A percentile compares a stretch with the other conserved stretches of the same genome.
These are phyloP conservation scores for Drosophila athabasca DNA, from an alignment of 1,140 invertebrate species.

Conservation along the genomic window DNA sequence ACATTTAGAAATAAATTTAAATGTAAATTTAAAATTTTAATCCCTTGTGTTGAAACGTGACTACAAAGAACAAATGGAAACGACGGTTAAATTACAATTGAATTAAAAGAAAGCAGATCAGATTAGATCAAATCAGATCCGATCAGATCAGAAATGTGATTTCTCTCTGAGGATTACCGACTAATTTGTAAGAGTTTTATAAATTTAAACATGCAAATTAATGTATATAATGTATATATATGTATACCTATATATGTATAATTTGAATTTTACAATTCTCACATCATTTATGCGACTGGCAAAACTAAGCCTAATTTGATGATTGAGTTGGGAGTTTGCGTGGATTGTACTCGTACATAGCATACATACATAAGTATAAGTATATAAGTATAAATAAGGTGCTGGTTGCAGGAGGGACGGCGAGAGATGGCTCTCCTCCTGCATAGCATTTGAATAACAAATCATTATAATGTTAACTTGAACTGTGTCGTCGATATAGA, in stretches of 20 bases:
- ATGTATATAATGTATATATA: constrained; percentile 22
- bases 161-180: constrained; percentile 33
- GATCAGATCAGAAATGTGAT: constrained; percentile 1
- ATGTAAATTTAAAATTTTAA: constrained; percentile 72
- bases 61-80: constrained; percentile 36
- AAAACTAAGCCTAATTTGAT: constrained; percentile 52
- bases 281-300: constrained; percentile 52
- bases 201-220: constrained; percentile 30
- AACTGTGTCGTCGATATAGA: constrained; percentile 78
- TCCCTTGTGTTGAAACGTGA: constrained; percentile 76
- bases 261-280: constrained; percentile 72
- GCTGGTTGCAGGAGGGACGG: constrained; percentile 7
- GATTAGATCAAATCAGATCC: background rate
- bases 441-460: constrained; percentile 53
- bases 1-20: constrained; percentile 15
- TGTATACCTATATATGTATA: constrained; percentile 47
- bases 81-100: constrained; percentile 15
- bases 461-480: constrained; percentile 80
- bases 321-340: constrained; percentile 19
- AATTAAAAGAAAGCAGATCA: constrained; percentile 12
- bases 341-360: constrained; percentile 1
- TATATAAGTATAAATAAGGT: constrained; percentile 54
- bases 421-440: constrained; percentile 10
- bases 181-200: constrained; percentile 69
- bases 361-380: constrained; percentile 15